Evolutionary conservation across 2,888 invertebrate species (phyloP).

Genomic region (Xanthia togata): DNA sequence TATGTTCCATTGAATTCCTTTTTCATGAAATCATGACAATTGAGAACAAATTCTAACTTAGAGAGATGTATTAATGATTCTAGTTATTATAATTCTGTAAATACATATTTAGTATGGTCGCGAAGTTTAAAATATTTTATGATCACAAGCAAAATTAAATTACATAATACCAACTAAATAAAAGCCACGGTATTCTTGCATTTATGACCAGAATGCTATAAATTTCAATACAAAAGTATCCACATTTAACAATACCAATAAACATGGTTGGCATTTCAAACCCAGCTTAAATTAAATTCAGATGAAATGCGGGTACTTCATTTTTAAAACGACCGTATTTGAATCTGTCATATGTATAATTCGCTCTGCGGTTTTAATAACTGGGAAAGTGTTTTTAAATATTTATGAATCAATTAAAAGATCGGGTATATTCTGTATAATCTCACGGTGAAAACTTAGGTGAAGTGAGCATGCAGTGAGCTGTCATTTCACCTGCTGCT

Average conservation of each 20-base stretch:
- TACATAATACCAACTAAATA: too few relatives aligned
- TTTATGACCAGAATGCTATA: conserved; percentile 3
- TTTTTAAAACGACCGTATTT: conserved; percentile 24
- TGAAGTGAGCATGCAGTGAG: too few relatives aligned
- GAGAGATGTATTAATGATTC: too few relatives aligned
- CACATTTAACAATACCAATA: conserved; percentile 12
- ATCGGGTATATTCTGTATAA: too few relatives aligned
- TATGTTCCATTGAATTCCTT: too few relatives aligned
- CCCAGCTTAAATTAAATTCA: conserved; percentile 22
- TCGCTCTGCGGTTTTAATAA: conserved; percentile 12
- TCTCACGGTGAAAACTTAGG: too few relatives aligned
- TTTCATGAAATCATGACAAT: too few relatives aligned
- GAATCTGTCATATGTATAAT: conserved; percentile 18
- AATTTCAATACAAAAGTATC: conserved; percentile 22
- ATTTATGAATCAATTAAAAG: conserved; percentile 30
- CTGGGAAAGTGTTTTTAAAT: conserved; percentile 9
- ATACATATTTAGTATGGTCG: too few relatives aligned
- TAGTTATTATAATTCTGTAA: too few relatives aligned
- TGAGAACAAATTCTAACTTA: too few relatives aligned
- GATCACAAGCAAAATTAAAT: background rate
- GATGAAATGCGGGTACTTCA: background rate
- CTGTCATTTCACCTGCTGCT: too few relatives aligned
- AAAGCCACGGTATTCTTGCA: background rate
- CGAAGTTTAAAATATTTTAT: background rate
- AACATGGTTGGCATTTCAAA: conserved; percentile 11